These are phyloP conservation scores for Scaptomyza cyrtandrae DNA, from an alignment of 2,888 invertebrate species.

Conservation along the genomic window DNA sequence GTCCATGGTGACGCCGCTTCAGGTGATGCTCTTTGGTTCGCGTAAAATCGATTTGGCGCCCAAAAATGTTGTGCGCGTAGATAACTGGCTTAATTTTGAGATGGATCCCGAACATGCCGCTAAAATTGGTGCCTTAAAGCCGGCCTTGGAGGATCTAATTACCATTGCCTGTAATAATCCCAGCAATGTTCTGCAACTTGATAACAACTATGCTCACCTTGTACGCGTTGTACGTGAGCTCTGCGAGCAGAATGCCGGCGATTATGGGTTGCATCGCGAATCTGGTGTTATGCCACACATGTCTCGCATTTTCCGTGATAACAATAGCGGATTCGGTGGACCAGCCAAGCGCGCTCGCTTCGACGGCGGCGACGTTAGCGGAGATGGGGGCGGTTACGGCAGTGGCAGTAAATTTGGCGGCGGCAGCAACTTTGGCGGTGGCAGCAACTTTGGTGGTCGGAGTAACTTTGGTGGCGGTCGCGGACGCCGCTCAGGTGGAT, in stretches of 20 bases:
- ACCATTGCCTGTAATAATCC: slow-evolving; percentile 92
- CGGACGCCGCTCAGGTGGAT: neutral
- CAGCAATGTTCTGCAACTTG: slow-evolving; percentile 88
- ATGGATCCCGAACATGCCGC: slow-evolving; percentile 93
- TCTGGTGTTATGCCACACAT: slow-evolving; percentile 81
- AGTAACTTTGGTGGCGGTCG: neutral
- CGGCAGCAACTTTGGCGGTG: neutral
- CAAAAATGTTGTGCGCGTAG: slow-evolving; percentile 91
- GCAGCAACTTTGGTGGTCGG: neutral
- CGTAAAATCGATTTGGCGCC: slow-evolving; percentile 87
- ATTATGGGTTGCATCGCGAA: slow-evolving; percentile 88
- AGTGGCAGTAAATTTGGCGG: neutral
- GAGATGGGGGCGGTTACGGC: slow-evolving; percentile 8
- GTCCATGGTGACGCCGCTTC: slow-evolving; percentile 97
- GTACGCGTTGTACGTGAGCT: slow-evolving; percentile 90
- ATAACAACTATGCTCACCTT: slow-evolving; percentile 85
- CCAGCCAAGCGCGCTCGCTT: slow-evolving; percentile 61
- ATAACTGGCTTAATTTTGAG: slow-evolving; percentile 96
- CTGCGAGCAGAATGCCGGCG: slow-evolving; percentile 91
- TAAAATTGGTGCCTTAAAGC: slow-evolving; percentile 92
- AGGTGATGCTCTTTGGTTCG: slow-evolving; percentile 96
- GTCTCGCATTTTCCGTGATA: slow-evolving; percentile 66
- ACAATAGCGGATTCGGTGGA: slow-evolving; percentile 58
- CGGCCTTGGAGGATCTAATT: slow-evolving; percentile 94
- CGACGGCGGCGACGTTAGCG: slow-evolving; percentile 59